Evolutionary conservation across 2,888 invertebrate species (phyloP).

Genomic region (Chaetogeoica ovagalla): DNA sequence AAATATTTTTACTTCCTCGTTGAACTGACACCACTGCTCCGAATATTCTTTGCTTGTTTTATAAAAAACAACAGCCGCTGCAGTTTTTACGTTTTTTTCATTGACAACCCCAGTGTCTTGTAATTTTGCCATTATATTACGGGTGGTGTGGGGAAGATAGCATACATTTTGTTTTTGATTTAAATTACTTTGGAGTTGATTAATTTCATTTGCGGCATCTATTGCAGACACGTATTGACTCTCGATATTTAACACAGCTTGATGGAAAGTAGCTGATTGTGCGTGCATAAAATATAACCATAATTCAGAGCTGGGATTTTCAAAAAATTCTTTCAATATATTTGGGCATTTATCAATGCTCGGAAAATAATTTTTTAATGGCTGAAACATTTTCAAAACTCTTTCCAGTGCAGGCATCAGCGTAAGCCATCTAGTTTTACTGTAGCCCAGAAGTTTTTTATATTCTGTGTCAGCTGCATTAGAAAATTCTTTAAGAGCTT

Average conservation of each 20-base stretch:
- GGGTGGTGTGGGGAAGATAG: constrained; percentile 1
- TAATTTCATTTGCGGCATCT: constrained; percentile 20
- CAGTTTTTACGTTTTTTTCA: neutral
- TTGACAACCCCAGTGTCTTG: neutral
- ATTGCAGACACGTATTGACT: neutral
- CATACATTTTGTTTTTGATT: neutral
- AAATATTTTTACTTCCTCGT: constrained; percentile 5
- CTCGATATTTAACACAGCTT: neutral
- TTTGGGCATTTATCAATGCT: constrained; percentile 56
- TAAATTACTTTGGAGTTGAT: constrained; percentile 3
- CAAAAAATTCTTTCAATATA: constrained; percentile 56
- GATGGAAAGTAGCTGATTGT: neutral
- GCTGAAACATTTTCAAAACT: constrained; percentile 49
- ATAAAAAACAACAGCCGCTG: constrained; percentile 1
- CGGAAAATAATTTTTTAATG: constrained; percentile 23
- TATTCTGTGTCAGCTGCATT: constrained; percentile 57
- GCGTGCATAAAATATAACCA: constrained; percentile 12
- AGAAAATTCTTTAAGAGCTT: constrained; percentile 58
- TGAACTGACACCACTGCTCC: constrained; percentile 9
- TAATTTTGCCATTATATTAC: constrained; percentile 7
- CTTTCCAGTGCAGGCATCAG: constrained; percentile 57
- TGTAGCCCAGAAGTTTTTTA: constrained; percentile 56
- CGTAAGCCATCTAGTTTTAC: constrained; percentile 57
- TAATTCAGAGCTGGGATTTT: constrained; percentile 54
- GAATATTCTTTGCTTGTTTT: constrained; percentile 13